Conservation (phyloP, 2,797 vertebrate genomes). For the Novumbra hubbsi region DNA sequence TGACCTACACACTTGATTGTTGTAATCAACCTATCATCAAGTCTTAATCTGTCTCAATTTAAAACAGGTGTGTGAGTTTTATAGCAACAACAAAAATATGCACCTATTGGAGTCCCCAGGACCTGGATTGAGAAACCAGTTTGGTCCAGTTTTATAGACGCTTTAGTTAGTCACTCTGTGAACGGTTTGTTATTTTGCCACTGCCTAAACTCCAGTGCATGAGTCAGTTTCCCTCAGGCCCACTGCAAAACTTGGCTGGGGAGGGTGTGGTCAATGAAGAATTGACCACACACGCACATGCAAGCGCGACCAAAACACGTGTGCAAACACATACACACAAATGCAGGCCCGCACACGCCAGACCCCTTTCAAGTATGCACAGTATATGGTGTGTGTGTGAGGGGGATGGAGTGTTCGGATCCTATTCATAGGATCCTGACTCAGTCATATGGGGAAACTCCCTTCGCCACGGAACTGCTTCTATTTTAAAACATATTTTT, state of each 20-base stretch:
- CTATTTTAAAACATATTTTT: constrained; percentile 44
- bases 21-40: no score
- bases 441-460: constrained; percentile 37
- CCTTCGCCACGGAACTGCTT: constrained; percentile 22
- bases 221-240: constrained; percentile 40
- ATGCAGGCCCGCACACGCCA: neutral
- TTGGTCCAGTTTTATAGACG: constrained; percentile 16
- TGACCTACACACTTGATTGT: no score
- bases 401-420: constrained; percentile 3
- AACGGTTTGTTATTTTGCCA: constrained; percentile 26
- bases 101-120: no score
- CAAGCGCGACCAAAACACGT: neutral
- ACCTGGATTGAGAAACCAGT: neutral
- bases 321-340: constrained; percentile 8
- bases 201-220: constrained; percentile 39
- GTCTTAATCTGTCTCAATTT: no score
- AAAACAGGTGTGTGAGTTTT: no score
- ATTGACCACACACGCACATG: neutral
- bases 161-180: constrained; percentile 16
- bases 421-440: constrained; percentile 4
- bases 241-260: constrained; percentile 39
- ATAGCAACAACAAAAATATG: no score
- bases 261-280: constrained; percentile 49
- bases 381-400: constrained; percentile 14
- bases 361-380: neutral